Base-by-base conservation (phyloP, 2,797 vertebrate genomes). In the Percopsis omiscomaycus region DNA sequence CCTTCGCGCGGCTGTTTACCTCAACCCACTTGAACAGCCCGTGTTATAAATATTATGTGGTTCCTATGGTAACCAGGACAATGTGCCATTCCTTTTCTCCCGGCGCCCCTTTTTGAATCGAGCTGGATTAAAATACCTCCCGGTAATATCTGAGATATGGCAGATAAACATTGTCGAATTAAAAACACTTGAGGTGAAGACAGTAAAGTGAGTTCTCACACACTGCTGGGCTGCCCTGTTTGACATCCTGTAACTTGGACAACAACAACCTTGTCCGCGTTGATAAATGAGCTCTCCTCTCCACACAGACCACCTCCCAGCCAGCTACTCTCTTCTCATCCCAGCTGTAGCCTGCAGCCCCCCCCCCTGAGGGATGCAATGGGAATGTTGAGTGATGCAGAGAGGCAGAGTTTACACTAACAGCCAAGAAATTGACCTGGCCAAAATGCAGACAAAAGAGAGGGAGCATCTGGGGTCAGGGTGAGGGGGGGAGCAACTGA, bases 31-130 rank as follows among this genome's bases (percentile, higher is more conserved):
- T 54, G 68, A 80, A 86, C 81, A 82, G 74, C 79, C 52, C 67
- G 45, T 70, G 66, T 65, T 27, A 32, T 74, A 84, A 86, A 89
- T 88, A 85, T 86, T 89, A 75, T 56, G 52, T 57, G 56, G 83
- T 81, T 63, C 61, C 84, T 63, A 77, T 85, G 77, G 87, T 74
- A 66, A 86, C 86, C 3, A 3, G 29, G 73, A 73, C 55, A 61
- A 74, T 69, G 71, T 79, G 69, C 37, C 77, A 85, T 82, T 76
- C 64, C 69, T 11, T 30, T 67, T 47, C 73, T 77, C 78, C 79
- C 80, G 72, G 72, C 56, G 69, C 72, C 52, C 74, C 59, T 56
- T 16, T 66, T 77, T 72, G 52, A 55, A 28, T 32, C 0, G 9
- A 30, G 48, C 44, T 1, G 2, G 73, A 78, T 86, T 75, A 66